These are phyloP conservation scores for Thripadectes ignobilis DNA, from an alignment of 2,797 vertebrate species.

Conservation along the genomic window DNA sequence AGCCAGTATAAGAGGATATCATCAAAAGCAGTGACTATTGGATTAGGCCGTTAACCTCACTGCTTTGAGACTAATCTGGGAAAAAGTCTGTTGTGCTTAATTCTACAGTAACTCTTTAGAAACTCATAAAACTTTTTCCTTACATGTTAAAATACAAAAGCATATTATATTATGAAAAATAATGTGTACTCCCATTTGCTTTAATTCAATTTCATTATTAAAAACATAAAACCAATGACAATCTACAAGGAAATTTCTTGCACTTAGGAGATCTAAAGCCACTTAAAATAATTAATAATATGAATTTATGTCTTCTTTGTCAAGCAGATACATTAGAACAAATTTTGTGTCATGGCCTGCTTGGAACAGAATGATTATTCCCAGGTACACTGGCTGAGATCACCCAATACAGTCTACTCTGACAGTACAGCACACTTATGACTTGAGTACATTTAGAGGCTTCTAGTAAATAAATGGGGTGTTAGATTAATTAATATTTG, in stretches of 20 bases:
- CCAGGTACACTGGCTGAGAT: neutral
- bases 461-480: neutral
- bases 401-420: neutral
- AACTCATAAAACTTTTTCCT: neutral
- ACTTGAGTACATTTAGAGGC: neutral
- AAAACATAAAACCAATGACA: neutral
- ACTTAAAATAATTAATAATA: neutral
- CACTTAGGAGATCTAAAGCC: neutral
- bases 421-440: neutral
- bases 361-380: neutral
- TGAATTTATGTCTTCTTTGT: neutral
- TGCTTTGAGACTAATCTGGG: neutral
- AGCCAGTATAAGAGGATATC: neutral
- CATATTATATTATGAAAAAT: neutral
- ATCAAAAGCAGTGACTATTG: neutral
- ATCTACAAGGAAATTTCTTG: neutral
- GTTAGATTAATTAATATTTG: slow-evolving; percentile 23
- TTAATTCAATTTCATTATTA: neutral
- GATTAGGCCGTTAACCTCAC: neutral
- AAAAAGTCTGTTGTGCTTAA: neutral
- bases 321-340: neutral
- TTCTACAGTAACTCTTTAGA: neutral
- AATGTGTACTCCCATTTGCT: neutral
- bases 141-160: neutral
- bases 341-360: neutral